These are phyloP conservation scores for Trisateles emortualis DNA, from an alignment of 2,888 invertebrate genomes.

Conservation along the genomic window DNA sequence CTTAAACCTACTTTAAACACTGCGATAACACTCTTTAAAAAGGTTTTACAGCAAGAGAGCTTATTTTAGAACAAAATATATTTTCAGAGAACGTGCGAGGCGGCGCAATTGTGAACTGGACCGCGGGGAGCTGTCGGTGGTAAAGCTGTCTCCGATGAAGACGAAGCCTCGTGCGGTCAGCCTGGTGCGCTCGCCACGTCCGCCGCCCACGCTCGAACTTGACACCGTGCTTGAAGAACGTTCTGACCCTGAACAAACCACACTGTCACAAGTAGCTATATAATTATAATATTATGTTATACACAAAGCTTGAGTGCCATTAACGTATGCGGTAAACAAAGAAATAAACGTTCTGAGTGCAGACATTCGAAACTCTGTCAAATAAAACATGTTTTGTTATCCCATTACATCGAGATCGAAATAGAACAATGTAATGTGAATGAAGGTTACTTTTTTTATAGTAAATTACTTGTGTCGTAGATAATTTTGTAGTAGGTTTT, in stretches of 20 bases:
- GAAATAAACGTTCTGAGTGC: slow-evolving; percentile 4
- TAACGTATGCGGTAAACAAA: slow-evolving; percentile 11
- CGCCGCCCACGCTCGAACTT: slow-evolving; percentile 92
- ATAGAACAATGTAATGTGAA: slow-evolving; percentile 24
- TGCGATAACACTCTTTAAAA: background rate
- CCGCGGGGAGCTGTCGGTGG: slow-evolving; percentile 93
- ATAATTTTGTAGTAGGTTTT: too few species aligned
- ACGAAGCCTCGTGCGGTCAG: slow-evolving; percentile 72
- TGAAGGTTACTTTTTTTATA: slow-evolving; percentile 20
- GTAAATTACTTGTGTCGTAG: too few species aligned
- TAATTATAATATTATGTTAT: too few species aligned
- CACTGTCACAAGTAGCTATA: slow-evolving; percentile 76
- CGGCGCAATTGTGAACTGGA: slow-evolving; percentile 93
- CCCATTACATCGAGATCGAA: slow-evolving; percentile 20
- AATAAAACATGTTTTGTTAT: slow-evolving; percentile 26
- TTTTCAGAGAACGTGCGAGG: slow-evolving; percentile 90
- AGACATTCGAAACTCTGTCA: slow-evolving; percentile 14
- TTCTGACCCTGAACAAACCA: slow-evolving; percentile 92
- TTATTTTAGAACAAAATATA: slow-evolving; percentile 10
- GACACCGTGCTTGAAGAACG: slow-evolving; percentile 95
- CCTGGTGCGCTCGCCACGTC: slow-evolving; percentile 88
- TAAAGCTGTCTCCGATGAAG: slow-evolving; percentile 87
- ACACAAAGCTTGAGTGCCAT: background rate
- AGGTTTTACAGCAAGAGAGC: background rate
- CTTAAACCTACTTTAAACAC: background rate